Base-by-base conservation (phyloP, 2,797 vertebrate genomes). In the Champsocephalus esox region DNA sequence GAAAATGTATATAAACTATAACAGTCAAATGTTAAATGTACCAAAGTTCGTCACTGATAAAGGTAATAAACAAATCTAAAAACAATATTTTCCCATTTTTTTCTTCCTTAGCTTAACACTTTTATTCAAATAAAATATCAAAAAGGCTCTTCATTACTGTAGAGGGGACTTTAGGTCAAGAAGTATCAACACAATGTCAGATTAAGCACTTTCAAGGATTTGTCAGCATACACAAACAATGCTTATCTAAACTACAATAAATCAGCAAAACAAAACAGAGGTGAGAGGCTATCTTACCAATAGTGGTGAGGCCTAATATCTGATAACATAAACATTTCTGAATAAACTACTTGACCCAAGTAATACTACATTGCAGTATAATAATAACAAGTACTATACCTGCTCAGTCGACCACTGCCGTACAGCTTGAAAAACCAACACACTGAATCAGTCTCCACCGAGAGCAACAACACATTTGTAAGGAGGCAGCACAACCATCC, bases 351-450 rank as follows among this genome's bases (percentile, higher is more conserved):
- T 61, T 61, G 4, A 61, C 14, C 16, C 45, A 58, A 45, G 54
- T 19, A 2, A 46, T 21, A 46, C 12, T 1, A n/a, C 9, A 41
- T 51, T 5, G 3, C 3, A 63, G n/a, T 24, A 2, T 14, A 48
- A 67, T 54, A 21, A 80, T 78, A 79, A 43, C 1, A 68, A 6
- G 13, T 16, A 55, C 51, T 7, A 0, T 90, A 93, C 92, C 89
- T 92, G 68, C 57, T 60, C n/a, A n/a, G 54, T 63, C 0, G 9
- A 32, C 12, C 12, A 74, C 43, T 17, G 28, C 12, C 14, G 4
- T 71, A 60, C 7, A 49, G 43, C n/a, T 34, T 2, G 19, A 48
- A 12, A 48, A 17, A 70, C 13, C 51, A 4, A 11, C 58, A 62
- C n/a, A 45, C 13, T 14, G 34, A 70, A 43, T 80, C 48, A 73